Conservation (phyloP, 2,113 vertebrate genomes). For the Coturnix japonica region DNA sequence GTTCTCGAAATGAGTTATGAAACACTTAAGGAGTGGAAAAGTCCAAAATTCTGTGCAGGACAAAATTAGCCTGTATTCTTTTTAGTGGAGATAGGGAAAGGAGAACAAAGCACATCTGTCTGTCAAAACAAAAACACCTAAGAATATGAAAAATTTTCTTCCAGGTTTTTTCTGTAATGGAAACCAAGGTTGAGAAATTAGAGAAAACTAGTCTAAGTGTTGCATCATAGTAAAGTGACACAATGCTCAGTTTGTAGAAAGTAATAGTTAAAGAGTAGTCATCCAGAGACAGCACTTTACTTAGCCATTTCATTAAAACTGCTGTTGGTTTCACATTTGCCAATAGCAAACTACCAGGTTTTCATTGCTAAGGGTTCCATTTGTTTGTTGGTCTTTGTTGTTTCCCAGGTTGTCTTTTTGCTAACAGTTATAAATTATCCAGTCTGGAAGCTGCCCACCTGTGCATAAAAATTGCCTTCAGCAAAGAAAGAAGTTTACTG, state of each 20-base stretch:
- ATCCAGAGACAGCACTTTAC: background rate
- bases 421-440: background rate
- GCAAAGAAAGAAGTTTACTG: background rate
- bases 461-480: background rate
- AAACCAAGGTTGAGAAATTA: background rate
- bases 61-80: constrained; percentile 16
- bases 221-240: background rate
- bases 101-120: background rate
- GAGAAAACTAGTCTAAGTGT: background rate
- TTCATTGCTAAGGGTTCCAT: background rate
- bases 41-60: background rate
- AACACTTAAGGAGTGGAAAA: constrained; percentile 10
- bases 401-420: background rate
- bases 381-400: background rate
- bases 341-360: background rate
- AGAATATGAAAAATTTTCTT: background rate
- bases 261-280: background rate
- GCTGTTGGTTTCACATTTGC: background rate
- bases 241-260: background rate
- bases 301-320: background rate
- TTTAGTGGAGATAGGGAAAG: background rate
- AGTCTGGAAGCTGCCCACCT: background rate
- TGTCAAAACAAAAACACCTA: background rate
- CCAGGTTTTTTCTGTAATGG: background rate
- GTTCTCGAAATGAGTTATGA: background rate